Percentiles rank a stretch among this genome's conserved stretches.
These are phyloP conservation scores for Apodemia mormo DNA, from an alignment of 2,888 invertebrate genomes.

Conservation along the genomic window DNA sequence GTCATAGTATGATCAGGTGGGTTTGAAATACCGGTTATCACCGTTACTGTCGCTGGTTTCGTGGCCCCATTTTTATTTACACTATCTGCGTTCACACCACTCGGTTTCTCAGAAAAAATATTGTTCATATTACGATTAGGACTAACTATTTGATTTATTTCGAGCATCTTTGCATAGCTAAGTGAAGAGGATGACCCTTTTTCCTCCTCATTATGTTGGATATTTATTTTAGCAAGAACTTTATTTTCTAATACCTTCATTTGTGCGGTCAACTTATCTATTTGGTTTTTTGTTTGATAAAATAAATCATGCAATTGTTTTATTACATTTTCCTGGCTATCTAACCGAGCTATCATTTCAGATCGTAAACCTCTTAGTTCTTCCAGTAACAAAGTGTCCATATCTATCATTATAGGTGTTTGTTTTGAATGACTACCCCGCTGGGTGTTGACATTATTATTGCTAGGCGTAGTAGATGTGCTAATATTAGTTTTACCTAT, in stretches of 20 bases:
- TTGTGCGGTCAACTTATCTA: not conserved
- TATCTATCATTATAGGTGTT: not conserved
- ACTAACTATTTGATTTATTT: not conserved
- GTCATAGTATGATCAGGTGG: not conserved
- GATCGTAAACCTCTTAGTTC: not conserved
- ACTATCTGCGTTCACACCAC: not conserved
- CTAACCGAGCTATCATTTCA: not conserved
- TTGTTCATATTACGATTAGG: not conserved
- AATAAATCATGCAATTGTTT: not conserved
- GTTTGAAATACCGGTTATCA: not conserved
- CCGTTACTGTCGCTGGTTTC: not conserved
- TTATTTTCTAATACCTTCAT: not conserved
- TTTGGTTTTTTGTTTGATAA: not conserved
- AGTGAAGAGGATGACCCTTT: too few species aligned
- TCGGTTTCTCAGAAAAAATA: not conserved
- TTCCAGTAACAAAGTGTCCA: not conserved
- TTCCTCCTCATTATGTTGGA: not conserved
- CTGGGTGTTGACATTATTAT: not conserved
- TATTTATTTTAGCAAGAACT: not conserved
- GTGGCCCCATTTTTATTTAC: not conserved
- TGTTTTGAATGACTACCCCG: not conserved
- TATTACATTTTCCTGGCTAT: not conserved
- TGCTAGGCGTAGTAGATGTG: not conserved
- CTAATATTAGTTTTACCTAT: not conserved
- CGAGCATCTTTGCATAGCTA: too few species aligned